phyloP scores from a whole-genome alignment of 2,888 invertebrate species.

The Dorcus hopei region DNA sequence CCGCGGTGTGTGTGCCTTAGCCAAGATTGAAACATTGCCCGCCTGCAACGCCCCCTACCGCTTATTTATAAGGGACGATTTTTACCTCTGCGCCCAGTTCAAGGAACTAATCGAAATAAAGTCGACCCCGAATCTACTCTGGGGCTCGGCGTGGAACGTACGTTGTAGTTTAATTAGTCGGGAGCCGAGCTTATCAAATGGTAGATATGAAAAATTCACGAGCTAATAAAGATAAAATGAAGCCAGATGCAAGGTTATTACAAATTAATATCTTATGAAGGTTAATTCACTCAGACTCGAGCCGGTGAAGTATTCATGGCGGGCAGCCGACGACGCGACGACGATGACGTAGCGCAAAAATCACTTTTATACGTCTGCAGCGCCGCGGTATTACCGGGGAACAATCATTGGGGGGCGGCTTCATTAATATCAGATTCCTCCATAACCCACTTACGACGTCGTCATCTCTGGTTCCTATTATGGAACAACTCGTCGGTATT shows the following conservation, averaged over 20 bases:
- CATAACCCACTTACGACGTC: no score
- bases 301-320: neutral
- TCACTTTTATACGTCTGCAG: no score
- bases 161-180: neutral
- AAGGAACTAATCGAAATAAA: no score
- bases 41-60: no score
- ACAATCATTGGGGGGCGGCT: no score
- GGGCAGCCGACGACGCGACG: neutral
- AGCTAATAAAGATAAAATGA: neutral
- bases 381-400: no score
- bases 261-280: neutral
- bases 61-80: no score
- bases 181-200: neutral
- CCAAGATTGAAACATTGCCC: constrained; percentile 22
- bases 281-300: neutral
- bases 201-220: constrained; percentile 1
- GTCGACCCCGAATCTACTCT: no score
- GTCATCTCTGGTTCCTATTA: no score
- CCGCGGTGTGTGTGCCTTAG: constrained; percentile 12
- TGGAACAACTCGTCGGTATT: no score
- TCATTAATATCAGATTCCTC: no score
- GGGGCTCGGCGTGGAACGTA: neutral
- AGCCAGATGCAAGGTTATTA: constrained; percentile 1
- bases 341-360: neutral
- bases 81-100: no score